Evolutionary conservation across 1,140 invertebrate genomes (phyloP).

Genomic region (Drosophila bipectinata): DNA sequence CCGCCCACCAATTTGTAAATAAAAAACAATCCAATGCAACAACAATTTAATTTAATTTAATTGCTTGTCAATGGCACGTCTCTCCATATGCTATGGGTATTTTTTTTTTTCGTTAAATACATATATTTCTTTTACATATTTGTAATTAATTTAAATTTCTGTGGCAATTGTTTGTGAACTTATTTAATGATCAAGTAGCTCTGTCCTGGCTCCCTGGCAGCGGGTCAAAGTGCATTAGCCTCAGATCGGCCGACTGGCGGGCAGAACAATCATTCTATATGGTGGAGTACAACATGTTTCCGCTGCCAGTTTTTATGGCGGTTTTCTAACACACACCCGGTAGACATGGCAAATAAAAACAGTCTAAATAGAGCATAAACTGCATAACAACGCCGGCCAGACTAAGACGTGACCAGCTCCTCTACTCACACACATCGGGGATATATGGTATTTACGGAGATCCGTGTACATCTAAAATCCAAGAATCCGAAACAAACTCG

Average conservation of each 20-base stretch:
- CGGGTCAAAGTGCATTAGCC: constrained; percentile 77
- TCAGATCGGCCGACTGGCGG: constrained; percentile 57
- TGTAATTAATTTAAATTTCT: constrained; percentile 53
- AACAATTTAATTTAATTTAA: constrained; percentile 75
- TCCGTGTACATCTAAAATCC: constrained; percentile 7
- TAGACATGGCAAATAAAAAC: constrained; percentile 76
- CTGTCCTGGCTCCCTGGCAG: too few relatives aligned
- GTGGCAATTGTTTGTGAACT: constrained; percentile 32
- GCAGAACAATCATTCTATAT: constrained; percentile 15
- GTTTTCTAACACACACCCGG: constrained; percentile 52
- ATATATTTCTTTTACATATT: constrained; percentile 22
- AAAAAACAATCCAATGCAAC: constrained; percentile 12
- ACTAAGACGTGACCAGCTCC: constrained; percentile 71
- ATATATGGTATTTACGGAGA: constrained; percentile 5
- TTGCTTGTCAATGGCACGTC: constrained; percentile 74
- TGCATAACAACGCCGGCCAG: constrained; percentile 46
- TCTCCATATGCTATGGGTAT: constrained; percentile 45
- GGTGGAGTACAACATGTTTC: constrained; percentile 45
- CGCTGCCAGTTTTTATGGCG: constrained; percentile 64
- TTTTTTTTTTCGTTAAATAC: constrained; percentile 7
- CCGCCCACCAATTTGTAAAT: constrained; percentile 41
- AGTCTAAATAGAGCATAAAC: constrained; percentile 76
- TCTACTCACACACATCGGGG: constrained; percentile 25
- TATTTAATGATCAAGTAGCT: constrained; percentile 35
- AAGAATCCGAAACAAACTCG: constrained; percentile 36